Evolutionary conservation across 1,140 invertebrate genomes (phyloP).

Genomic region (Homalodisca vitripennis): DNA sequence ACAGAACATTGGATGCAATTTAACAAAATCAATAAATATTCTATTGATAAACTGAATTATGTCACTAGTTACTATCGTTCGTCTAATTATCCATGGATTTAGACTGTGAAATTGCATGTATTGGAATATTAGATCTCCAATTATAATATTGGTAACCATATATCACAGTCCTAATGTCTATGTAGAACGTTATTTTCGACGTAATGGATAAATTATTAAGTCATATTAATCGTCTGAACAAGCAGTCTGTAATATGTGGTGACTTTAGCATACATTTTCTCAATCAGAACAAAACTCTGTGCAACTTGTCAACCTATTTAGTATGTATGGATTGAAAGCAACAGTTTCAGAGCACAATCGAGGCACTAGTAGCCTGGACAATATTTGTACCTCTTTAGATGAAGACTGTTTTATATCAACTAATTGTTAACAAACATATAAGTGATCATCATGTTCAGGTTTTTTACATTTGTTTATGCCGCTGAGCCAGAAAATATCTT

Average conservation of each 20-base stretch:
- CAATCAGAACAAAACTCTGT: background rate
- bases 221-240: background rate
- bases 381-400: background rate
- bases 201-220: background rate
- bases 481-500: background rate
- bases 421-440: background rate
- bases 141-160: background rate
- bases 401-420: background rate
- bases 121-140: background rate
- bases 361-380: background rate
- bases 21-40: background rate
- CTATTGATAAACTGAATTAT: background rate
- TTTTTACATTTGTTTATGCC: too few species aligned
- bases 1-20: background rate
- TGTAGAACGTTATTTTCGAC: background rate
- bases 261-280: background rate
- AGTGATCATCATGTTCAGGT: background rate
- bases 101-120: background rate
- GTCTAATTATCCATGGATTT: background rate
- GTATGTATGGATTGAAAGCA: background rate
- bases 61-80: background rate
- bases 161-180: background rate
- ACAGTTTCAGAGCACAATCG: background rate
- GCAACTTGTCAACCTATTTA: background rate
- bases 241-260: background rate